Percentiles rank a stretch among this genome's conserved stretches.
phyloP scores from a whole-genome alignment of 1,140 invertebrate genomes.

The Globodera rostochiensis region DNA sequence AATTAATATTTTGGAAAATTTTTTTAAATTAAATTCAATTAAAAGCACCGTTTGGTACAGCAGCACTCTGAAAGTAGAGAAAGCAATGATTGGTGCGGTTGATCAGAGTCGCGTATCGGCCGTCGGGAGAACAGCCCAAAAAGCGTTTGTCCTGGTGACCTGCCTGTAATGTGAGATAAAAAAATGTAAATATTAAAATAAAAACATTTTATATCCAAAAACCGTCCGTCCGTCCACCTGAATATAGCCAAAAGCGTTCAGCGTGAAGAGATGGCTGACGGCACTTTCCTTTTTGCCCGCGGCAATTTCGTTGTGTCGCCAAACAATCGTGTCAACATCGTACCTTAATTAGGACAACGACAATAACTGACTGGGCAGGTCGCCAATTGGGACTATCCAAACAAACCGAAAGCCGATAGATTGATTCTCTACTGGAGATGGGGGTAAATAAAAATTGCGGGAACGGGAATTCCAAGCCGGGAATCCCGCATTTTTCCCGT shows the following conservation, averaged over 20 bases:
- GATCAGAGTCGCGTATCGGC: constrained; percentile 34
- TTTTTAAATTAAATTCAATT: not conserved
- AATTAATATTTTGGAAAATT: not conserved
- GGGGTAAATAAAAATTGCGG: too few species aligned
- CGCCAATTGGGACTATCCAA: not conserved
- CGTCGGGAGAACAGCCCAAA: constrained; percentile 37
- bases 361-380: not conserved
- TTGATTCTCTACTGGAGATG: not conserved
- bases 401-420: not conserved
- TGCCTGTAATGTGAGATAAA: constrained; percentile 17
- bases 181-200: constrained; percentile 13
- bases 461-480: too few species aligned
- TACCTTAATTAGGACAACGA: not conserved
- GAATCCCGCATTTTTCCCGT: too few species aligned
- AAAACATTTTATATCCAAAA: not conserved
- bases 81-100: constrained; percentile 38
- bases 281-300: not conserved
- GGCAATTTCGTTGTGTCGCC: not conserved
- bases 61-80: constrained; percentile 39
- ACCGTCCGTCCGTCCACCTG: not conserved
- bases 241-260: constrained; percentile 35
- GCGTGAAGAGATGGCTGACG: constrained; percentile 12
- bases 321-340: constrained; percentile 33
- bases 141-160: constrained; percentile 39
- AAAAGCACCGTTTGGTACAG: constrained; percentile 33